Percentiles rank a stretch among this genome's conserved stretches.
Evolutionary conservation across 2,113 vertebrate species (phyloP).

Genomic region (Numenius arquata): DNA sequence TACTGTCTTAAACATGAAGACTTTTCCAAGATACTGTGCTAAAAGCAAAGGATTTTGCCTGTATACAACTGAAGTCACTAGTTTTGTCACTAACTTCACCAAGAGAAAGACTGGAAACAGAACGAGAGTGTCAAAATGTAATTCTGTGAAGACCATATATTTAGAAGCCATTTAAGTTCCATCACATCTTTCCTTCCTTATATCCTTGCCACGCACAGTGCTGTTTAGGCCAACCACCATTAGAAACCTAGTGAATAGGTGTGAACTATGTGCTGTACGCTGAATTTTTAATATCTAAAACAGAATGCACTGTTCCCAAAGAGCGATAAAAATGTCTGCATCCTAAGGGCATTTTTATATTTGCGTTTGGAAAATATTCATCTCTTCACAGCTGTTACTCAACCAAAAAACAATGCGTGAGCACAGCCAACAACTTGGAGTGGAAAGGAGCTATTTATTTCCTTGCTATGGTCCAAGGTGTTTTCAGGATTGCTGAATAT

Average conservation of each 20-base stretch:
- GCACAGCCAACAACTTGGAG: not conserved
- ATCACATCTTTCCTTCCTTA: not conserved
- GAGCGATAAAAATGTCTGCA: not conserved
- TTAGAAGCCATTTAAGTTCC: not conserved
- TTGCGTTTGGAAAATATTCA: not conserved
- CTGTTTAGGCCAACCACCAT: not conserved
- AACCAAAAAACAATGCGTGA: not conserved
- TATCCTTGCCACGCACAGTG: not conserved
- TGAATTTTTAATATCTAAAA: not conserved
- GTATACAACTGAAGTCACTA: not conserved
- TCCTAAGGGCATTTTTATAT: constrained; percentile 4
- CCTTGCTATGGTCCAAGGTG: constrained; percentile 16
- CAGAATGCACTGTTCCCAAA: not conserved
- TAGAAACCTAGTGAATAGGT: not conserved
- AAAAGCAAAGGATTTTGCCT: not conserved
- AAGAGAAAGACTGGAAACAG: not conserved
- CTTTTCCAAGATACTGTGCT: not conserved
- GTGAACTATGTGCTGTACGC: not conserved
- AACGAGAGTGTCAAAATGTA: not conserved
- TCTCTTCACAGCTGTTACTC: not conserved
- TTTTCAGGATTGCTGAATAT: constrained; percentile 8
- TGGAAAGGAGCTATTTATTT: constrained; percentile 51
- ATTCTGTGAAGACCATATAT: not conserved
- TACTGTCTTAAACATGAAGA: not conserved
- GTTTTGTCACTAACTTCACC: not conserved